Conservation (phyloP, 2,888 invertebrate species). For the Candidula unifasciata region DNA sequence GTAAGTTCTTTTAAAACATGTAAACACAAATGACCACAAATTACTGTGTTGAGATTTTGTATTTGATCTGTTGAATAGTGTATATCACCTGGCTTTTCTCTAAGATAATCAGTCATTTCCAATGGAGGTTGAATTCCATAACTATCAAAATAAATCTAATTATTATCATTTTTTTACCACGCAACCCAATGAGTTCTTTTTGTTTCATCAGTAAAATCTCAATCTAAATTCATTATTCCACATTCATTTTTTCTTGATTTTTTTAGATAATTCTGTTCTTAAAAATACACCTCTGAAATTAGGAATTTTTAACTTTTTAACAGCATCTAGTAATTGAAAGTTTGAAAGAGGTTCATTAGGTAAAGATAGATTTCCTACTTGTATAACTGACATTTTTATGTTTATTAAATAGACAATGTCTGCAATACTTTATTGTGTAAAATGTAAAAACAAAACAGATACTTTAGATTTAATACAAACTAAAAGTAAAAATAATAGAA, state of each 20-base stretch:
- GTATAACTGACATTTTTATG: neutral
- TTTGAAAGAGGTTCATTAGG: conserved; percentile 12
- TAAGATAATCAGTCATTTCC: neutral
- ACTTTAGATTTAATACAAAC: conserved; percentile 22
- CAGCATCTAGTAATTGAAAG: conserved; percentile 6
- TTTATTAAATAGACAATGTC: conserved; percentile 6
- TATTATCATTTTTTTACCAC: neutral
- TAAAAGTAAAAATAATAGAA: conserved; percentile 39
- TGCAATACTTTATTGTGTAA: conserved; percentile 19
- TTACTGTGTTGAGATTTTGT: neutral
- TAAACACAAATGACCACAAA: conserved; percentile 6
- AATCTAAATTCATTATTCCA: conserved; percentile 31
- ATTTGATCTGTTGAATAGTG: neutral
- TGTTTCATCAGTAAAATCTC: neutral
- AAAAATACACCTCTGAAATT: conserved; percentile 19
- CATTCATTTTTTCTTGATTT: conserved; percentile 18
- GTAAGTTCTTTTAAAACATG: neutral
- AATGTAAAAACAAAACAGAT: conserved; percentile 35
- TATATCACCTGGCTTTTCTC: neutral
- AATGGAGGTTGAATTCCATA: conserved; percentile 23
- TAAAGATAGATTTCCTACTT: neutral
- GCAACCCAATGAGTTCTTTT: conserved; percentile 17
- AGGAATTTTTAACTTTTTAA: conserved; percentile 22
- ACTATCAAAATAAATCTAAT: neutral
- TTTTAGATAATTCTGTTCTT: neutral